A percentile compares a stretch with the other conserved stretches of the same genome.
Evolutionary conservation across 23 tunicate species (phyloP).

Genomic region (Botrylloides violaceus): DNA sequence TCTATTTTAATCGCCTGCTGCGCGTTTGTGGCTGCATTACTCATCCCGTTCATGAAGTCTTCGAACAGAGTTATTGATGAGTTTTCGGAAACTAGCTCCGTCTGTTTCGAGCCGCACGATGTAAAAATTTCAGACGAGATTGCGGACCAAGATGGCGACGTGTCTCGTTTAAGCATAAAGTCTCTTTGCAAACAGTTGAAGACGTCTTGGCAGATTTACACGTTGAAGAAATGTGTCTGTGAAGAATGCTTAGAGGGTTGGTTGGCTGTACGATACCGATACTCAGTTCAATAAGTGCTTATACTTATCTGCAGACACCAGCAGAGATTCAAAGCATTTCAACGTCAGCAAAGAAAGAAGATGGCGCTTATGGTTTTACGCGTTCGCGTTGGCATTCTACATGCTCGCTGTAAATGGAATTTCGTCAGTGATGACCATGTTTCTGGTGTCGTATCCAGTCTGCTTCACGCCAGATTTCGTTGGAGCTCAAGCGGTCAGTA

Average conservation of each 20-base stretch:
- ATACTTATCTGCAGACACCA: not conserved
- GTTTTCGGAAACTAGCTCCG: not conserved
- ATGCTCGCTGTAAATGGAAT: constrained; percentile 8
- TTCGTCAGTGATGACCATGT: not conserved
- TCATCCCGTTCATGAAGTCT: constrained; percentile 2
- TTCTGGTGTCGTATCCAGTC: constrained; percentile 15
- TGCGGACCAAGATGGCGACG: not conserved
- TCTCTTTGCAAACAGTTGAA: not conserved
- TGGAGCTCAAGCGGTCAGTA: not conserved
- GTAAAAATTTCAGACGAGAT: not conserved
- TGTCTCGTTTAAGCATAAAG: not conserved
- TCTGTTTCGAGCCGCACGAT: too few species aligned
- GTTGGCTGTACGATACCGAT: not conserved
- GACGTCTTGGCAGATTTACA: not conserved
- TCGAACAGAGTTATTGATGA: not conserved
- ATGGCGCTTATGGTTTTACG: constrained; percentile 17
- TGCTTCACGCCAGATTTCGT: constrained; percentile 15
- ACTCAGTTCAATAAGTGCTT: not conserved
- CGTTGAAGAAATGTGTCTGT: not conserved
- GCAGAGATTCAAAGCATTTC: not conserved
- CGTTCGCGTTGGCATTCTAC: not conserved
- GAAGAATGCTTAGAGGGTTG: not conserved
- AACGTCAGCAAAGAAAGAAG: not conserved
- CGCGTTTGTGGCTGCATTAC: not conserved
- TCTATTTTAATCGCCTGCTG: constrained; percentile 6